A percentile compares a stretch with the other conserved stretches of the same genome.
These are phyloP conservation scores for Ahaetulla prasina DNA, from an alignment of 2,113 vertebrate species.

Conservation along the genomic window DNA sequence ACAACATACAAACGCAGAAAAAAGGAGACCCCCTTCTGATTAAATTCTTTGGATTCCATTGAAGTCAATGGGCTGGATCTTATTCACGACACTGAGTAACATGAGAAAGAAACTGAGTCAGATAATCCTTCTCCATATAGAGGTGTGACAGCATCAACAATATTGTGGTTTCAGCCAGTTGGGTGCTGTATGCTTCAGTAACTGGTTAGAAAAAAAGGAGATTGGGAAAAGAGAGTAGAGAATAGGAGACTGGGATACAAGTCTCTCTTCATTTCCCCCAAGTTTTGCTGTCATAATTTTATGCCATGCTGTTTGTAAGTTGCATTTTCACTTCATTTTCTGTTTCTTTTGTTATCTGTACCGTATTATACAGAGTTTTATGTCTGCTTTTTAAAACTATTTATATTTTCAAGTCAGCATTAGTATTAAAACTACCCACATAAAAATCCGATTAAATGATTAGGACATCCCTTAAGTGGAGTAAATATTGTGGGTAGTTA, in stretches of 20 bases:
- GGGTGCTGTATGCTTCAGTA: not conserved
- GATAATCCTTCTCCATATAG: not conserved
- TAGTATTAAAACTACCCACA: not conserved
- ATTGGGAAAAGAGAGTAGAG: no score
- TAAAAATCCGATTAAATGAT: not conserved
- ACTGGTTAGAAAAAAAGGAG: not conserved
- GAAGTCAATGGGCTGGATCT: slow-evolving; percentile 11
- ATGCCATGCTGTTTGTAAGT: not conserved
- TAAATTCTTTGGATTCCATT: slow-evolving; percentile 14
- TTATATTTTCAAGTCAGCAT: not conserved
- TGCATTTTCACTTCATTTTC: not conserved
- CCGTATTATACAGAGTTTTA: not conserved
- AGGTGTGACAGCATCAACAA: not conserved
- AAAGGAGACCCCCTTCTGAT: not conserved
- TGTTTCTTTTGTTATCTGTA: not conserved
- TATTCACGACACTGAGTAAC: not conserved
- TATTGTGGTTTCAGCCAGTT: not conserved
- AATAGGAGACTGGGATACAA: no score
- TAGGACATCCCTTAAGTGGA: not conserved
- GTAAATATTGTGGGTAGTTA: not conserved
- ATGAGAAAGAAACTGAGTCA: not conserved
- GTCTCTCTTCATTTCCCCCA: not conserved
- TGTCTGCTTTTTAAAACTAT: not conserved
- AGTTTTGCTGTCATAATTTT: not conserved
- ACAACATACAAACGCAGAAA: slow-evolving; percentile 58